phyloP scores from a whole-genome alignment of 2,888 invertebrate species.

The Exephanes ischioxanthus region DNA sequence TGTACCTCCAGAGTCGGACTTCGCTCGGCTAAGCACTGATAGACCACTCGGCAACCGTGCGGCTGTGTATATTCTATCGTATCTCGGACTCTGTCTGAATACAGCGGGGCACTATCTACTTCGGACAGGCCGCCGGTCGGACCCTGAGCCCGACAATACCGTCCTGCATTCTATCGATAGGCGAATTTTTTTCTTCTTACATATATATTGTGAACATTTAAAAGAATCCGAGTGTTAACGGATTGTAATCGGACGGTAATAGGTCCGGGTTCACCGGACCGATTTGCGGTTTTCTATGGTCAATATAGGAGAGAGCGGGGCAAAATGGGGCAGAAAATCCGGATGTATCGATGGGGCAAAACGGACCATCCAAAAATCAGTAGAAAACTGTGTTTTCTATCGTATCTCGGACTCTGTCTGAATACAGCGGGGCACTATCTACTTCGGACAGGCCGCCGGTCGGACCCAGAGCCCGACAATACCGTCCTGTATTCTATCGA shows the following conservation, averaged over 20 bases:
- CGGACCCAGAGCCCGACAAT: slow-evolving; percentile 8
- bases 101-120: slow-evolving; percentile 25
- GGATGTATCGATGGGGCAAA: too few species aligned
- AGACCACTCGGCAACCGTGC: not conserved
- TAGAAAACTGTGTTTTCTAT: not conserved
- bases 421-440: slow-evolving; percentile 19
- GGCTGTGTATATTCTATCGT: slow-evolving; percentile 16
- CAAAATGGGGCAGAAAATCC: too few species aligned
- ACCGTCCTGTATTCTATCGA: not conserved
- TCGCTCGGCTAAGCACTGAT: slow-evolving; percentile 37
- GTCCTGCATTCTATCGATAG: not conserved
- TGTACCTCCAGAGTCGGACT: slow-evolving; percentile 22
- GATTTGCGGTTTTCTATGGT: too few species aligned
- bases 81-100: slow-evolving; percentile 18
- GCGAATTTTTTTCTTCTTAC: not conserved
- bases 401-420: slow-evolving; percentile 30
- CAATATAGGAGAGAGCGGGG: too few species aligned
- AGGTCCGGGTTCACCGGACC: too few species aligned
- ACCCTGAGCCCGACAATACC: slow-evolving; percentile 8
- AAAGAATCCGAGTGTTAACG: too few species aligned
- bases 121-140: slow-evolving; percentile 1
- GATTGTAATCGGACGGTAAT: not conserved
- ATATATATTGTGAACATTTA: not conserved
- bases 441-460: slow-evolving; percentile 9
- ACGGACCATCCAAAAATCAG: too few species aligned